Evolutionary conservation across 2,888 invertebrate species (phyloP).

Genomic region (Lasioglossum malachurum): DNA sequence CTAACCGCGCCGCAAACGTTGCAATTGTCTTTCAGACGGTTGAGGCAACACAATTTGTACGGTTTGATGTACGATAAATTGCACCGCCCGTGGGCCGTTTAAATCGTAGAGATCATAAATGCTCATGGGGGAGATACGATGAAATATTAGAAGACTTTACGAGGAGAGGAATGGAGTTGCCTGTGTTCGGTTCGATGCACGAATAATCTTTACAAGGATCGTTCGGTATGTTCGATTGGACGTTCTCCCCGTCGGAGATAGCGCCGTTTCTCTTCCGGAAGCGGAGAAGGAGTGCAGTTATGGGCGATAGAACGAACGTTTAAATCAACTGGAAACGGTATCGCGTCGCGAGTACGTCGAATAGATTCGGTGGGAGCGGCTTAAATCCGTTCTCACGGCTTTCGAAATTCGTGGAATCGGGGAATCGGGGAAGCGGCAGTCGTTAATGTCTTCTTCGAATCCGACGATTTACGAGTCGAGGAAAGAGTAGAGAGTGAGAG

Average conservation of each 20-base stretch:
- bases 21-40: too few relatives aligned
- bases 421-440: neutral
- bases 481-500: neutral
- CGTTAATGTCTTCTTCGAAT: neutral
- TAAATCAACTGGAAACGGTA: neutral
- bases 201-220: too few relatives aligned
- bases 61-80: too few relatives aligned
- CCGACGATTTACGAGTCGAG: slow-evolving; percentile 1
- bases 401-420: slow-evolving; percentile 8
- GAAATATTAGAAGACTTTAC: too few relatives aligned
- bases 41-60: too few relatives aligned
- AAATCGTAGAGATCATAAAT: neutral
- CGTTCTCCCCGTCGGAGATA: too few relatives aligned
- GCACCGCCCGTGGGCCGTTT: too few relatives aligned
- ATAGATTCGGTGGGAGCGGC: neutral
- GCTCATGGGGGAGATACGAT: neutral
- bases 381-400: neutral
- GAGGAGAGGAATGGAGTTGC: neutral
- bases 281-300: neutral
- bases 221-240: too few relatives aligned
- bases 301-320: neutral
- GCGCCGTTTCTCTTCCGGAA: neutral
- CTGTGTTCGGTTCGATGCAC: neutral
- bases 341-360: neutral
- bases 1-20: too few relatives aligned